Conservation (phyloP, 2,797 vertebrate species). For the Enteromius viviparus region DNA sequence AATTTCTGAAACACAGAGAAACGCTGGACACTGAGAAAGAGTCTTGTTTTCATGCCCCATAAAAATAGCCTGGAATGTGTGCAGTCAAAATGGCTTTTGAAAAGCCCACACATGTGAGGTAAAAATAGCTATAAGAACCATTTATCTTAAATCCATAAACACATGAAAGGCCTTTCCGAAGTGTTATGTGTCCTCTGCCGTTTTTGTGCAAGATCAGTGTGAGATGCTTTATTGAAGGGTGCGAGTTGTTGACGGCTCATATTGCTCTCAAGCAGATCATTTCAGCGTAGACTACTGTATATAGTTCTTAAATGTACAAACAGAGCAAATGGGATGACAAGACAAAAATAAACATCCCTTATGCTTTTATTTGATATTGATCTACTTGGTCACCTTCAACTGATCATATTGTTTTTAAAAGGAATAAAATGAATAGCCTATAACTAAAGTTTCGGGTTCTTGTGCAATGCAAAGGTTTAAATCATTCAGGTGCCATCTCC, state of each 20-base stretch:
- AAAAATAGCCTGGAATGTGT: conserved; percentile 74
- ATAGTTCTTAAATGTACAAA: neutral
- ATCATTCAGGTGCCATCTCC: conserved; percentile 64
- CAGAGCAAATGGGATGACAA: neutral
- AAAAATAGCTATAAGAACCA: conserved; percentile 69
- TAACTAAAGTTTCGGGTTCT: neutral
- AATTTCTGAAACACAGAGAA: conserved; percentile 13
- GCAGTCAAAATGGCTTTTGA: conserved; percentile 68
- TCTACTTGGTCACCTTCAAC: neutral
- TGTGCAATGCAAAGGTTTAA: conserved; percentile 74
- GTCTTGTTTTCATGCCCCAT: conserved; percentile 54
- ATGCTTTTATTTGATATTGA: neutral
- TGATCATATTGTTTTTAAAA: too few species aligned
- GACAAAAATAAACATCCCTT: neutral
- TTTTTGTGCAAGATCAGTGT: conserved; percentile 49
- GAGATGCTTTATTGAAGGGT: conserved; percentile 52
- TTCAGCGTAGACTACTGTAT: neutral
- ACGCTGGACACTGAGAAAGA: neutral
- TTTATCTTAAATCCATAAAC: conserved; percentile 70
- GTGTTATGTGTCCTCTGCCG: conserved; percentile 63
- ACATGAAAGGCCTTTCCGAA: conserved; percentile 65
- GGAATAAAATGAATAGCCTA: neutral
- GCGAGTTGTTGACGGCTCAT: conserved; percentile 59
- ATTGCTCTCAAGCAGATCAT: conserved; percentile 53
- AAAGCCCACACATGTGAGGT: conserved; percentile 58